phyloP scores from a whole-genome alignment of 2,797 vertebrate species.

The Octomys mimax region DNA sequence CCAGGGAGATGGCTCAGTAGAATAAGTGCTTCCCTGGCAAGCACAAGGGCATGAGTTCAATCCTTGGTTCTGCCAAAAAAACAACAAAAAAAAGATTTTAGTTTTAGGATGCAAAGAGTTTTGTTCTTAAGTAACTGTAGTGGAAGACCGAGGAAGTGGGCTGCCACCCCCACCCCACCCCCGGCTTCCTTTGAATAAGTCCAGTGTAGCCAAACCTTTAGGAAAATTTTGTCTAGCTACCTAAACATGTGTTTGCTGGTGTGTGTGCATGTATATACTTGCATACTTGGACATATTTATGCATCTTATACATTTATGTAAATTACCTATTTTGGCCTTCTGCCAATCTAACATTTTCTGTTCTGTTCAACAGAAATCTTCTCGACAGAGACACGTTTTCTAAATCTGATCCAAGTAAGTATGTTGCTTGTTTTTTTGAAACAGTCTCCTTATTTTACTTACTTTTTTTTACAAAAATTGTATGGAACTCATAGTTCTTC shows the following conservation, averaged over 20 bases:
- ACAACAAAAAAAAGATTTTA: background rate
- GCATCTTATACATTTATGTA: background rate
- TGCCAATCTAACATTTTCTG: constrained; percentile 68
- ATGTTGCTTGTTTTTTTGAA: constrained; percentile 54
- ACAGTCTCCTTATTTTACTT: background rate
- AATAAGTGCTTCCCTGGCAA: no score
- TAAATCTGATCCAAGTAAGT: constrained; percentile 99
- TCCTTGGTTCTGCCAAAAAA: no score
- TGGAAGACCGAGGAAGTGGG: background rate
- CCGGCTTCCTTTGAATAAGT: background rate
- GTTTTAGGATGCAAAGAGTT: background rate
- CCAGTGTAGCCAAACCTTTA: background rate
- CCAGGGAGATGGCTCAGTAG: no score
- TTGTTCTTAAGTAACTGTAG: background rate
- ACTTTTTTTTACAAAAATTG: constrained; percentile 15
- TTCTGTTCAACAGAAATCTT: constrained; percentile 94
- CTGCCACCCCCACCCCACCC: fast-evolving
- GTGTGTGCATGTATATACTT: background rate
- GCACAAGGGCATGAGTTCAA: no score
- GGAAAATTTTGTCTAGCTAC: background rate
- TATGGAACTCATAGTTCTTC: background rate
- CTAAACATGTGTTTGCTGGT: background rate
- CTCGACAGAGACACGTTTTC: constrained; percentile 99
- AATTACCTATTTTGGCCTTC: constrained; percentile 13
- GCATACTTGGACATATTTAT: background rate